These are phyloP conservation scores for Podiceps cristatus DNA, from an alignment of 2,113 vertebrate species.

Conservation along the genomic window DNA sequence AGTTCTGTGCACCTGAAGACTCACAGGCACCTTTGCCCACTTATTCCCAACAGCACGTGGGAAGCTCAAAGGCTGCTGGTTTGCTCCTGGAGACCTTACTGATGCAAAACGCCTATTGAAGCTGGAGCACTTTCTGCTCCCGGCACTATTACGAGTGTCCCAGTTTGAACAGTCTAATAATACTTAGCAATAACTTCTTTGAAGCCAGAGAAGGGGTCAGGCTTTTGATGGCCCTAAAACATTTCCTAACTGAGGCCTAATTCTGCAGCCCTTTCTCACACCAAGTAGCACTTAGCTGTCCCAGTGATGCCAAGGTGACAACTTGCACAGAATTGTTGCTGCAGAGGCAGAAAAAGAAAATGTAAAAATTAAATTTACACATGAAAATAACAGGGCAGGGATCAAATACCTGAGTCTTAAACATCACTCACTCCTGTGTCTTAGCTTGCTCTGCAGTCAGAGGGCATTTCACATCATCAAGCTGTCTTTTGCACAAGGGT, in stretches of 20 bases:
- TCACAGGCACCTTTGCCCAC: not conserved
- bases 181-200: conserved; percentile 23
- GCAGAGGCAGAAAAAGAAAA: not conserved
- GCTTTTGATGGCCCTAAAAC: conserved; percentile 12
- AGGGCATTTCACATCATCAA: not conserved
- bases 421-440: not conserved
- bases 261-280: not conserved
- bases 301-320: not conserved
- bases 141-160: not conserved
- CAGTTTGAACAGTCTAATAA: conserved; percentile 14
- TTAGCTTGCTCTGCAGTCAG: not conserved
- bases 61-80: conserved; percentile 11
- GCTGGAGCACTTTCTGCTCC: conserved; percentile 18
- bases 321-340: not conserved
- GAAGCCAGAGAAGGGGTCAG: conserved; percentile 10
- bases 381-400: not conserved
- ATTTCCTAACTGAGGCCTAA: conserved; percentile 13
- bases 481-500: not conserved
- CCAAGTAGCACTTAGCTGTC: not conserved
- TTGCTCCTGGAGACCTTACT: not conserved
- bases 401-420: not conserved
- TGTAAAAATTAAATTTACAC: not conserved
- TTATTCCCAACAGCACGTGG: not conserved
- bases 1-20: not conserved
- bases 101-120: not conserved